Percentiles rank a stretch among this genome's conserved stretches.
Evolutionary conservation across 2,113 vertebrate species (phyloP).

Genomic region (human (Homo sapiens)): DNA sequence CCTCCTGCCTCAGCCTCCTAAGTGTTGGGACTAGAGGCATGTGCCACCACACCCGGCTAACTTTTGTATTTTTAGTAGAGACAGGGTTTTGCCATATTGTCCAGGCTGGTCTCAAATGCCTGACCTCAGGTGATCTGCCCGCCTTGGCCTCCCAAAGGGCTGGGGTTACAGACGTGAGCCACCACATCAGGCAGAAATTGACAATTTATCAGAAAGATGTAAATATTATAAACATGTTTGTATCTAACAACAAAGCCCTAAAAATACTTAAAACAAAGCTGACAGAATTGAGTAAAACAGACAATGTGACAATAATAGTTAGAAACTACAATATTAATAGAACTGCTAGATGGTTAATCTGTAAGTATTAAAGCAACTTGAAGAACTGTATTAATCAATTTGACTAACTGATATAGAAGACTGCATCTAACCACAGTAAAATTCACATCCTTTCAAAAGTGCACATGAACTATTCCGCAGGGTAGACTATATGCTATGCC

Average conservation of each 20-base stretch:
- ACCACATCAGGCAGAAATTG: no score
- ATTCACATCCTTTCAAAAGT: neutral
- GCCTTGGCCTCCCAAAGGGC: no score
- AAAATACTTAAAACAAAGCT: neutral
- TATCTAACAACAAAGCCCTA: neutral
- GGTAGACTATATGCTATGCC: neutral
- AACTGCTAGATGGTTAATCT: neutral
- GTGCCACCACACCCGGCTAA: no score
- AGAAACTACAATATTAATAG: neutral
- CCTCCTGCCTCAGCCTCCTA: no score
- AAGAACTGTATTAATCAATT: neutral
- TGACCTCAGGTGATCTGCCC: no score
- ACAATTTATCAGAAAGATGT: neutral
- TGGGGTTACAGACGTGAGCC: no score
- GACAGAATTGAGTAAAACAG: neutral
- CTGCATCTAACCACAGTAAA: neutral
- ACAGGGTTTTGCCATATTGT: no score
- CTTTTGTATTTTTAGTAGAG: no score
- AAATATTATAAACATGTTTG: neutral
- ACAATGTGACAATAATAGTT: neutral
- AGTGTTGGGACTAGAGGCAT: no score
- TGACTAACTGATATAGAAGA: neutral
- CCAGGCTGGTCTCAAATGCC: no score
- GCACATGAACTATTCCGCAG: neutral
- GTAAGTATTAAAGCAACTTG: neutral